Percentiles rank a stretch among this genome's conserved stretches.
Evolutionary conservation across 2,797 vertebrate genomes (phyloP).

Genomic region (Propithecus deckenii): DNA sequence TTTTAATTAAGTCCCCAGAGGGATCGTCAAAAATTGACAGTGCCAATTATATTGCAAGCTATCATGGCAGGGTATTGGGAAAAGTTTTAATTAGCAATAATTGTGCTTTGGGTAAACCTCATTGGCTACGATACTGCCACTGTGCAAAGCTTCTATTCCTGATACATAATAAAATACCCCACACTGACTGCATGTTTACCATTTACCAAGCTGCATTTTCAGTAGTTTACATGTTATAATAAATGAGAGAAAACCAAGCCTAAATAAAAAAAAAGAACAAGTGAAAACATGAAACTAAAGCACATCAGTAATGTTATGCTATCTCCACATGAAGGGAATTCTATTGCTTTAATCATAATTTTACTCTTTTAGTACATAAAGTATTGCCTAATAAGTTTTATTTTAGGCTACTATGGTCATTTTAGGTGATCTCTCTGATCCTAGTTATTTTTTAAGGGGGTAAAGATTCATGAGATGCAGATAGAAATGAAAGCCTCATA

Average conservation of each 20-base stretch:
- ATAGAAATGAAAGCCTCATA: not conserved
- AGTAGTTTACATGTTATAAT: not conserved
- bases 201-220: not conserved
- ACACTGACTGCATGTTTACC: not conserved
- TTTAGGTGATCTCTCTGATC: not conserved
- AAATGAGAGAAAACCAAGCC: not conserved
- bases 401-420: not conserved
- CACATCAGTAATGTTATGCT: not conserved
- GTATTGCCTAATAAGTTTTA: not conserved
- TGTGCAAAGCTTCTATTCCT: not conserved
- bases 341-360: not conserved
- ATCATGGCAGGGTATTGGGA: too few species aligned
- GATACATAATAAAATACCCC: not conserved
- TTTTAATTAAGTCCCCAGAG: too few species aligned
- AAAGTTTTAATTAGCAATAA: too few species aligned
- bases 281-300: not conserved
- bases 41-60: too few species aligned
- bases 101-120: too few species aligned
- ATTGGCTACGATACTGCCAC: too few species aligned
- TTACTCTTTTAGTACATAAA: not conserved
- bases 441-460: not conserved
- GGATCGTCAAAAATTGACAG: too few species aligned
- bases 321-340: not conserved
- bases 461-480: not conserved
- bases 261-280: not conserved